Percentiles rank a stretch among this genome's conserved stretches.
phyloP scores from a whole-genome alignment of 2,888 invertebrate species.

The Noctuana brunneofusca region DNA sequence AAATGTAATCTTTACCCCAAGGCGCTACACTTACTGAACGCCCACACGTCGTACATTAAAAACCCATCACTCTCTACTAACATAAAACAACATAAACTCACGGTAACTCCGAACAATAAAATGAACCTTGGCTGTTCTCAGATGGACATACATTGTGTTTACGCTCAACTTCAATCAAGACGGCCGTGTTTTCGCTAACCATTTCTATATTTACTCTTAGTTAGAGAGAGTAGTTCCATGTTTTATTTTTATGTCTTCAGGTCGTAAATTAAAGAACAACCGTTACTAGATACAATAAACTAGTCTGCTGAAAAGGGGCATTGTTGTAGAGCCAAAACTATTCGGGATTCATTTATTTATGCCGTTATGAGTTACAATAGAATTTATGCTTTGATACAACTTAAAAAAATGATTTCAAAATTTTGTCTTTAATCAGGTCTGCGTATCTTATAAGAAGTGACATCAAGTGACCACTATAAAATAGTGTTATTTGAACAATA shows the following conservation, averaged over 20 bases:
- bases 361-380: too few species aligned
- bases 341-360: too few species aligned
- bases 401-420: too few species aligned
- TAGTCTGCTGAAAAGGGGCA: neutral
- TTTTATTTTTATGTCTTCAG: conserved; percentile 7
- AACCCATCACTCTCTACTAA: conserved; percentile 40
- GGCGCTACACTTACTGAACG: conserved; percentile 24
- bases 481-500: too few species aligned
- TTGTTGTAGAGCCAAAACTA: too few species aligned
- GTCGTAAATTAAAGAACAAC: conserved; percentile 1
- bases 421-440: too few species aligned
- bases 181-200: conserved; percentile 21
- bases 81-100: conserved; percentile 41
- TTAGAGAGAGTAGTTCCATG: conserved; percentile 1
- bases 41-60: conserved; percentile 39
- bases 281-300: neutral
- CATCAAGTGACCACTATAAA: too few species aligned
- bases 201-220: conserved; percentile 24
- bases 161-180: conserved; percentile 28
- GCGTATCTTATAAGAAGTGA: too few species aligned
- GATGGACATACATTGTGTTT: conserved; percentile 28
- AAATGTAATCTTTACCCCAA: conserved; percentile 20
- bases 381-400: too few species aligned
- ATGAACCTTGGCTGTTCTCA: conserved; percentile 13
- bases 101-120: conserved; percentile 14